phyloP scores from a whole-genome alignment of 2,797 vertebrate species.

The Dryobates pubescens region DNA sequence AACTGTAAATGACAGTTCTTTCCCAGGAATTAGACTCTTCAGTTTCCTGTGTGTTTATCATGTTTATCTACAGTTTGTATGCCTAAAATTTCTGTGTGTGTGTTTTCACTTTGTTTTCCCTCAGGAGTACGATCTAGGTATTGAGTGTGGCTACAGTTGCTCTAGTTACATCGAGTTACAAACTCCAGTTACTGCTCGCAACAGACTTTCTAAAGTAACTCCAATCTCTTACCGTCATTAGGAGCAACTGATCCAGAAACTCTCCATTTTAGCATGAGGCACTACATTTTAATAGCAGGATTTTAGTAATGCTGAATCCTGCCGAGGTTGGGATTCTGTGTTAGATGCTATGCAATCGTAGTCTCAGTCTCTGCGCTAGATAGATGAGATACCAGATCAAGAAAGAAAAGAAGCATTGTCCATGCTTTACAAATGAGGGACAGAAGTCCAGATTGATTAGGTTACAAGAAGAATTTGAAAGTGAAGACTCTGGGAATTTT shows the following conservation, averaged over 20 bases:
- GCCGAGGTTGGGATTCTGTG: not conserved
- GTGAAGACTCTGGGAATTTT: not conserved
- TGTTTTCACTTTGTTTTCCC: too few relatives aligned
- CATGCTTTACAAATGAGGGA: not conserved
- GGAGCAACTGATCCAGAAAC: not conserved
- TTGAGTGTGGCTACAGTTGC: not conserved
- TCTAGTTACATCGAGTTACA: not conserved
- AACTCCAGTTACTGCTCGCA: not conserved
- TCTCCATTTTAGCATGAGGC: not conserved
- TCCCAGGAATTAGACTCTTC: not conserved
- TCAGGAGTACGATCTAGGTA: not conserved
- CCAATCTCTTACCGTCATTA: not conserved
- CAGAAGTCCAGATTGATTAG: not conserved
- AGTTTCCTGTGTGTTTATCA: not conserved
- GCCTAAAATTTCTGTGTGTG: not conserved
- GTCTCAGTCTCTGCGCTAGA: not conserved
- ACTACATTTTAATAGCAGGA: not conserved
- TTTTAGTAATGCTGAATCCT: not conserved
- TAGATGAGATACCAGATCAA: not conserved
- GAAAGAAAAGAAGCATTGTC: conserved; percentile 1
- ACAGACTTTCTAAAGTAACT: not conserved
- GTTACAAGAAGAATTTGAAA: not conserved
- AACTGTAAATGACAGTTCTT: not conserved
- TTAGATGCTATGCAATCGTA: not conserved
- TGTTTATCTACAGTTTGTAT: not conserved